Percentiles rank a stretch among this genome's conserved stretches.
phyloP scores from a whole-genome alignment of 2,113 vertebrate genomes.

The Poecilia latipinna region DNA sequence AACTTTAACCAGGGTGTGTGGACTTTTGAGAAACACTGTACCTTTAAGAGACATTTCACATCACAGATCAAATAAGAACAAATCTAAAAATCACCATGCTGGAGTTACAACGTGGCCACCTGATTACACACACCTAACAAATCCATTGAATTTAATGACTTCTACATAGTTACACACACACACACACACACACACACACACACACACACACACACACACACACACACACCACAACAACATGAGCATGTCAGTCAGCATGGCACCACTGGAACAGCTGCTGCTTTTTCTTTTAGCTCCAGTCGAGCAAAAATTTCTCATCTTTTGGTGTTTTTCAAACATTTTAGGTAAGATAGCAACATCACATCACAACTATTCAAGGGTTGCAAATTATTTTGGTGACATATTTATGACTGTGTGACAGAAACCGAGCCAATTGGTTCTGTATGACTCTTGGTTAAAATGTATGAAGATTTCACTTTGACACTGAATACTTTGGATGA shows the following conservation, averaged over 20 bases:
- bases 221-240: conserved; percentile 11
- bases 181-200: conserved; percentile 13
- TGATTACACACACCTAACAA: background rate
- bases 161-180: background rate
- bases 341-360: conserved; percentile 8
- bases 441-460: background rate
- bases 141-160: too few relatives aligned
- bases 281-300: conserved; percentile 35
- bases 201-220: conserved; percentile 9
- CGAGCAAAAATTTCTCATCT: conserved; percentile 20
- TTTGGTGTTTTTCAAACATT: conserved; percentile 41
- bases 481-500: background rate
- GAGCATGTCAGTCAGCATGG: conserved; percentile 1
- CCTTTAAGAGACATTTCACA: background rate
- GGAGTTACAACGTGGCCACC: background rate
- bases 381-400: conserved; percentile 4
- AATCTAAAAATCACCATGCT: background rate
- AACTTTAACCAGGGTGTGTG: background rate
- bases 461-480: background rate
- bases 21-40: background rate
- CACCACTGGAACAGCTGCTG: conserved; percentile 8
- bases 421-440: background rate
- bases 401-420: background rate
- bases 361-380: conserved; percentile 25
- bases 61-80: background rate